Base-by-base conservation (phyloP, 2,888 invertebrate genomes). In the Amaurobius ferox region DNA sequence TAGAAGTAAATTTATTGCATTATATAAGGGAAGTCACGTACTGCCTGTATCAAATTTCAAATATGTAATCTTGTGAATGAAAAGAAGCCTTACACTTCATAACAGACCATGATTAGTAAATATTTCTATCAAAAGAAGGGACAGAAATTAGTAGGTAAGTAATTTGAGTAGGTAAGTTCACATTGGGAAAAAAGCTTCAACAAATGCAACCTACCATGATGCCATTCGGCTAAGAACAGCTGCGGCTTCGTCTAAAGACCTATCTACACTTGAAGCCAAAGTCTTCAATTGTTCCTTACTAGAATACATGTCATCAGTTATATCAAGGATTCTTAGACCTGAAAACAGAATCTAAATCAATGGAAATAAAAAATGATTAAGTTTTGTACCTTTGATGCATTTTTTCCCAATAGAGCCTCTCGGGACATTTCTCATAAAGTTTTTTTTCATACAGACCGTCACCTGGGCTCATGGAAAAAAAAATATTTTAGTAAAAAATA, bases 181-280 rank as follows among this genome's bases (percentile, higher is more conserved):
- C n/a, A n/a, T n/a, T n/a, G n/a, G n/a, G n/a, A n/a, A n/a, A n/a
- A n/a, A n/a, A n/a, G n/a, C n/a, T n/a, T n/a, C n/a, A 76, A 67
- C 67, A 68, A 48, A 66, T 66, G 26, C 32, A 35, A 67, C 77
- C 35, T 68, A 77, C 77, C 77, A 67, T 92, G 95, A 95, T 90
- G 98, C 95, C 97, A 98, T 98, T 91, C 97, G 95, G 89, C 97
- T 98, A 89, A 98, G 94, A 80, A 98, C 98, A 90, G 98, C 98
- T 88, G 98, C 98, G 85, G 98, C 98, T 93, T 98, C 98, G 93
- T 98, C 98, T 91, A 98, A 94, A 89, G 98, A 98, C 93, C 97
- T 97, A 90, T 97, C 95, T 89, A 96, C 96, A 90, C 96, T 96
- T 76, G 96, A 96, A 90, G 97, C 96, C 90, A 97, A 93, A 90